Evolutionary conservation across 2,113 vertebrate species (phyloP).

Genomic region (Brachyhypopomus gauderio): DNA sequence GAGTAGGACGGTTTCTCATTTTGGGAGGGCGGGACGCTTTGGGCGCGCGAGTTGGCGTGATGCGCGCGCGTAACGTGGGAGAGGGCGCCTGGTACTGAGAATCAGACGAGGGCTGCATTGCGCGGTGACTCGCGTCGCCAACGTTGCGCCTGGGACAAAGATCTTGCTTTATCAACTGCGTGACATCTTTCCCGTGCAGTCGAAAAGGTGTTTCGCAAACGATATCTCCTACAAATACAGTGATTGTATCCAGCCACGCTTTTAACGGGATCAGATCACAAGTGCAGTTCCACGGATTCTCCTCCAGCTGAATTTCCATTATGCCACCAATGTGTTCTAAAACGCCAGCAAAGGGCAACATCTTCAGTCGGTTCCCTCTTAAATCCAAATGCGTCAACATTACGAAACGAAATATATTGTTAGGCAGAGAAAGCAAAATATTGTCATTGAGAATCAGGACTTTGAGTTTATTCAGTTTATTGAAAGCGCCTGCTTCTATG

Average conservation of each 20-base stretch:
- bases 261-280: conserved; percentile 95
- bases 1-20: conserved; percentile 90
- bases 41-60: conserved; percentile 83
- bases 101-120: conserved; percentile 78
- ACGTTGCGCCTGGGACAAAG: conserved; percentile 89
- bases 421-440: conserved; percentile 90
- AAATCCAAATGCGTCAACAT: conserved; percentile 97
- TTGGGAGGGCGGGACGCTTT: conserved; percentile 93
- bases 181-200: conserved; percentile 94
- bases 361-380: conserved; percentile 93
- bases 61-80: conserved; percentile 82
- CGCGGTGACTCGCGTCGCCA: conserved; percentile 79
- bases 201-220: conserved; percentile 96
- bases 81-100: conserved; percentile 78
- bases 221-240: conserved; percentile 95
- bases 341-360: conserved; percentile 93
- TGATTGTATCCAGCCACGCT: conserved; percentile 95
- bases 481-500: conserved; percentile 92
- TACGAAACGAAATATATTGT: conserved; percentile 96
- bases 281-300: conserved; percentile 98
- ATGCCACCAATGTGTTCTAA: conserved; percentile 97
- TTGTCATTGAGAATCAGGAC: conserved; percentile 99
- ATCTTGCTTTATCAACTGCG: conserved; percentile 94
- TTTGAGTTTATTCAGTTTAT: conserved; percentile 95
- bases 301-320: conserved; percentile 98